A percentile compares a stretch with the other conserved stretches of the same genome.
Evolutionary conservation across 53 echinoderm and acorn worm species (phyloP).

Genomic region (Arbacia lixula): DNA sequence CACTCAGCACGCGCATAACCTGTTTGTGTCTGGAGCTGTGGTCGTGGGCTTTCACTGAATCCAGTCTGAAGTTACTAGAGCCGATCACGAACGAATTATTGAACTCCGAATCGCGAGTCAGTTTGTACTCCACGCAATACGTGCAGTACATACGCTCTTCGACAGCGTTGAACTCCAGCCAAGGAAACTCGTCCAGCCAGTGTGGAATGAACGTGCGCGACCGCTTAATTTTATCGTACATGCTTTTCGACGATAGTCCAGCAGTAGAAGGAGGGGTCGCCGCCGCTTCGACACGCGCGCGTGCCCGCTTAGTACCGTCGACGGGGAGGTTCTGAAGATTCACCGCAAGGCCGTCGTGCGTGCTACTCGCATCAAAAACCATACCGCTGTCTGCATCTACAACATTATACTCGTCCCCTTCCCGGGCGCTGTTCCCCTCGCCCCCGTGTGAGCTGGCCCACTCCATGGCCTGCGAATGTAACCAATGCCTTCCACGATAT

Average conservation of each 20-base stretch:
- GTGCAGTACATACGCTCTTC: constrained; percentile 43
- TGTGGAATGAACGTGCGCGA: constrained; percentile 33
- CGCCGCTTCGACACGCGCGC: no score
- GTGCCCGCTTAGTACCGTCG: no score
- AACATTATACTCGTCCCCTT: no score
- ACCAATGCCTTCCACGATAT: no score
- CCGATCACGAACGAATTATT: constrained; percentile 41
- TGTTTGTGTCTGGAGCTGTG: constrained; percentile 33
- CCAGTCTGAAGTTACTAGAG: constrained; percentile 38
- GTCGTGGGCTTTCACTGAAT: constrained; percentile 47
- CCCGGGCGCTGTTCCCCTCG: no score
- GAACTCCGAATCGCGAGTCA: constrained; percentile 32
- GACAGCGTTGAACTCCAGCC: constrained; percentile 42
- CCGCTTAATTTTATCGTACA: constrained; percentile 35
- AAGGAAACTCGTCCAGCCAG: constrained; percentile 51
- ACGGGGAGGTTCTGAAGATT: no score
- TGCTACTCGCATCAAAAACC: no score
- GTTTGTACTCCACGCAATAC: constrained; percentile 23
- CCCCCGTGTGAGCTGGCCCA: no score
- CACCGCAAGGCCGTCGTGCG: no score
- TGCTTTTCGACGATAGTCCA: constrained; percentile 7
- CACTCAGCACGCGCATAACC: constrained; percentile 41
- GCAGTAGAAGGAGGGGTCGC: no score
- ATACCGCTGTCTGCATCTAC: no score
- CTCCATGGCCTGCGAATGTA: no score